phyloP scores from a whole-genome alignment of 2,888 invertebrate species.

The Cryptocephalus moraei region DNA sequence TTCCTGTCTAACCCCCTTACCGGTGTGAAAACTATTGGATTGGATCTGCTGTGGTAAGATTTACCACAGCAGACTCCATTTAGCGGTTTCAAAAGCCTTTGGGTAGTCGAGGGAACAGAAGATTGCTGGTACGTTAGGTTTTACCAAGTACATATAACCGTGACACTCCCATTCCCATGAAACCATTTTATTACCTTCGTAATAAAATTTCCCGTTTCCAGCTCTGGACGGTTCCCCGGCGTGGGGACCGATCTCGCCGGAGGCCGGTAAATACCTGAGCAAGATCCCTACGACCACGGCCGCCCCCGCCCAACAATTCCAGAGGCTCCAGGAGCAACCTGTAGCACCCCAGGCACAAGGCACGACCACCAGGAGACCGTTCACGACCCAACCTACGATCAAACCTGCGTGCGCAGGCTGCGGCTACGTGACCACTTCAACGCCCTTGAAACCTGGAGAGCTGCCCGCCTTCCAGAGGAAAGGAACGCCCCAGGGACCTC shows the following conservation, averaged over 20 bases:
- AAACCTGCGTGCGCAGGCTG: constrained; percentile 49
- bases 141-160: too few species aligned
- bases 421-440: constrained; percentile 45
- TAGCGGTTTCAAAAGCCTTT: background rate
- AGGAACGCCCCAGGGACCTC: constrained; percentile 1
- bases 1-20: background rate
- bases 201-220: constrained; percentile 13
- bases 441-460: constrained; percentile 28
- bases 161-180: background rate
- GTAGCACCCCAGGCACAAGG: constrained; percentile 10
- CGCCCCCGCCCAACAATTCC: constrained; percentile 3
- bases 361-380: constrained; percentile 15
- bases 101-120: background rate
- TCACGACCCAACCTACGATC: constrained; percentile 34
- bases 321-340: constrained; percentile 4
- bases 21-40: background rate
- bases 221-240: constrained; percentile 30
- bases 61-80: background rate
- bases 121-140: background rate
- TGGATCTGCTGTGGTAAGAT: background rate
- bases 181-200: background rate
- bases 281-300: constrained; percentile 7
- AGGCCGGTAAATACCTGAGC: constrained; percentile 17
- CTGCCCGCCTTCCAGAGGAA: constrained; percentile 6
- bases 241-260: constrained; percentile 21